Percentiles rank a stretch among this genome's conserved stretches.
Conservation (phyloP, 2,888 invertebrate species). For the Mesorhabditis sp. region DNA sequence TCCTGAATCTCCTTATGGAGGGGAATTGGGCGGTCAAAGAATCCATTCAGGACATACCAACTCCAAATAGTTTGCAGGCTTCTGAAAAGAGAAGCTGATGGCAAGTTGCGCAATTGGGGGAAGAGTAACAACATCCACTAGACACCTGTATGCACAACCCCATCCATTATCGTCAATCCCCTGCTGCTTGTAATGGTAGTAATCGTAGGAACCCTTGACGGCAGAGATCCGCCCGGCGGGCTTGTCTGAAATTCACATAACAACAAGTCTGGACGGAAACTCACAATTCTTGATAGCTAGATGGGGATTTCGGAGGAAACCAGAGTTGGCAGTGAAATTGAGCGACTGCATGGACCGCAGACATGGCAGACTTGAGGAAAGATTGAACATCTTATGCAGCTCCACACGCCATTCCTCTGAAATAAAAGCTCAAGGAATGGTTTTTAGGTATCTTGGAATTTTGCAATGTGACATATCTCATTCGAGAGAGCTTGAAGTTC, state of each 20-base stretch:
- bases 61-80: conserved; percentile 60
- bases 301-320: conserved; percentile 29
- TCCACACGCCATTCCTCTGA: conserved; percentile 31
- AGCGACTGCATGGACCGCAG: conserved; percentile 29
- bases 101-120: too few species aligned
- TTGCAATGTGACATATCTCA: too few species aligned
- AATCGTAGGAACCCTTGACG: conserved; percentile 80
- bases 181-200: conserved; percentile 95
- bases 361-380: conserved; percentile 26
- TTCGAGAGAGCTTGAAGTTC: too few species aligned
- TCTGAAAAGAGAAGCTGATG: conserved; percentile 8
- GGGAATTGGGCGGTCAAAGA: conserved; percentile 74
- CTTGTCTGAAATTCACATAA: conserved; percentile 29
- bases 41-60: conserved; percentile 87
- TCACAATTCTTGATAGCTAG: conserved; percentile 29
- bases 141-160: conserved; percentile 33
- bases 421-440: neutral
- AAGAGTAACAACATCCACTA: neutral
- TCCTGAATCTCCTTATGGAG: conserved; percentile 79
- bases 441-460: too few species aligned
- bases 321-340: conserved; percentile 18
- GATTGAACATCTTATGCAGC: conserved; percentile 37
- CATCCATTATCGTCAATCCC: conserved; percentile 74
- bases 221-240: conserved; percentile 52
- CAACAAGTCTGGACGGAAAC: neutral